Evolutionary conservation across 2,113 vertebrate species (phyloP).

Genomic region (Rhea pennata): DNA sequence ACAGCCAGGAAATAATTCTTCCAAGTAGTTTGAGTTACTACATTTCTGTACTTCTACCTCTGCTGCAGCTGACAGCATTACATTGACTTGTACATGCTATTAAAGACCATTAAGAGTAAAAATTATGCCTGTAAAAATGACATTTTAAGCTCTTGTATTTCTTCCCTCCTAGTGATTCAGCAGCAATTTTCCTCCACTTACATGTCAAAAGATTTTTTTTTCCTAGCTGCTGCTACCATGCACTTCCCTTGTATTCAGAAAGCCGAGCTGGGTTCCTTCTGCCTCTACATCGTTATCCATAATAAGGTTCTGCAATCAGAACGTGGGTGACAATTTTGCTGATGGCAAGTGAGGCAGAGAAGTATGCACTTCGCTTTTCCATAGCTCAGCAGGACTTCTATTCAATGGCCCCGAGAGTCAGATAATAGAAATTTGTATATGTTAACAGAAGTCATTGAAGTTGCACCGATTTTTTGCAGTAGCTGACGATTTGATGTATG

Average conservation of each 20-base stretch:
- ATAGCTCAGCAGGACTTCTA: background rate
- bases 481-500: background rate
- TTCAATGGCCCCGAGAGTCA: background rate
- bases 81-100: constrained; percentile 25
- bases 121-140: constrained; percentile 55
- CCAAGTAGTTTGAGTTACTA: background rate
- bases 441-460: background rate
- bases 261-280: background rate
- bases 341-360: background rate
- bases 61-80: constrained; percentile 51
- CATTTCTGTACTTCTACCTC: constrained; percentile 17
- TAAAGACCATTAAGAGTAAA: constrained; percentile 67
- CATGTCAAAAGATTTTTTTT: background rate
- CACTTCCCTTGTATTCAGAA: background rate
- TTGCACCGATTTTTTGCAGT: background rate
- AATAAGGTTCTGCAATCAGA: background rate
- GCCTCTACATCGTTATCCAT: background rate
- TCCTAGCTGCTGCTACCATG: background rate
- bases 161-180: constrained; percentile 49
- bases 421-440: background rate
- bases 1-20: constrained; percentile 27
- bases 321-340: background rate
- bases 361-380: background rate
- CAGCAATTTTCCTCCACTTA: constrained; percentile 53
- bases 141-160: constrained; percentile 42